These are phyloP conservation scores for Drosophila mettleri DNA, from an alignment of 2,888 invertebrate genomes.

Conservation along the genomic window DNA sequence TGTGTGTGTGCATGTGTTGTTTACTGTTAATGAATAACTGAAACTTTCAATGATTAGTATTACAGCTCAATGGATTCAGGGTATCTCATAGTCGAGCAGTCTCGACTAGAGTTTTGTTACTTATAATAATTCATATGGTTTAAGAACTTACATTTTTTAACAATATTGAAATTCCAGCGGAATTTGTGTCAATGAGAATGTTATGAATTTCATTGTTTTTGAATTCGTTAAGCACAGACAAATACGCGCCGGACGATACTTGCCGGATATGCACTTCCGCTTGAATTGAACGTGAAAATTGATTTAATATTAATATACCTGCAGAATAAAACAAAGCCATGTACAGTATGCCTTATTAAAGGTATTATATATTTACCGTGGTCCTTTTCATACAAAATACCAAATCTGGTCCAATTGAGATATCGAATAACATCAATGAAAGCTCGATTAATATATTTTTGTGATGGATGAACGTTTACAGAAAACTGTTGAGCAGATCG, in stretches of 20 bases:
- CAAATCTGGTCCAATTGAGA: slow-evolving; percentile 92
- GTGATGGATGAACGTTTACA: slow-evolving; percentile 92
- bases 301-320: slow-evolving; percentile 87
- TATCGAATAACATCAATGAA: slow-evolving; percentile 91
- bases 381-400: slow-evolving; percentile 92
- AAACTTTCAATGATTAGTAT: too few species aligned
- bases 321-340: slow-evolving; percentile 24
- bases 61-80: too few species aligned
- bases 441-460: slow-evolving; percentile 89
- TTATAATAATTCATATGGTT: neutral
- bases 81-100: too few species aligned
- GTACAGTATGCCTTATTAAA: neutral
- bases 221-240: slow-evolving; percentile 91
- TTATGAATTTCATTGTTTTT: slow-evolving; percentile 91
- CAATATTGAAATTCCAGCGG: slow-evolving; percentile 90
- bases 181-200: slow-evolving; percentile 91
- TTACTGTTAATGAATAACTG: too few species aligned
- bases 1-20: too few species aligned
- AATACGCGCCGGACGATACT: slow-evolving; percentile 88
- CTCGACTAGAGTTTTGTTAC: too few species aligned
- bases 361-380: slow-evolving; percentile 86
- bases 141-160: slow-evolving; percentile 88
- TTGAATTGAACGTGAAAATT: slow-evolving; percentile 89
- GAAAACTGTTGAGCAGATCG: slow-evolving; percentile 85
- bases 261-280: slow-evolving; percentile 90